Base-by-base conservation (phyloP, 2,113 vertebrate species). In the Neolamprologus caudopunctatus region DNA sequence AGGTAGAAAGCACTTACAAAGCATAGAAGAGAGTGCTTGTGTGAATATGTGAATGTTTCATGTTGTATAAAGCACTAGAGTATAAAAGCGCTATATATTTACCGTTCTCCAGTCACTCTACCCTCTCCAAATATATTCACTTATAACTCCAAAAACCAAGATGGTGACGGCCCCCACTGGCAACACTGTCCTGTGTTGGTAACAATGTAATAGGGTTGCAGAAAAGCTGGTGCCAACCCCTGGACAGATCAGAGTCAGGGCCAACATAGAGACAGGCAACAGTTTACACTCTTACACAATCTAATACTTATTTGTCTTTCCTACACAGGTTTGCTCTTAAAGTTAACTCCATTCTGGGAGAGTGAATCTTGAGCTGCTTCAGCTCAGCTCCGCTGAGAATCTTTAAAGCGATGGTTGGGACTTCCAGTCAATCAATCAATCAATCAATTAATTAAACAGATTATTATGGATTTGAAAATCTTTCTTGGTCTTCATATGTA, bases 61-160 rank as follows among this genome's bases (percentile, higher is more conserved):
- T 55, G 61, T 66, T 66, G 61, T 66, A n/a, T 35, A 35, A 35
- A 66, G 31, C 61, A 1, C 61, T 0, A n/a, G 31, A 37, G 10
- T 2, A 66, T 0, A 66, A 66, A 37, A 37, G 61, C 0, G 4
- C 31, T 35, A 35, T 66, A 35, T 35, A n/a, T 63, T 66, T 66
- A 35, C 3, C 2, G 1, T 75, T 47, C 68, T 75, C 68, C 68
- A 75, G 40, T 47, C 68, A 45, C 21, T 26, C 68, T 24, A 73
- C 68, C 21, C 21, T 73, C 37, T 45, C 9, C 71, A 47, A 47
- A 47, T 47, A 75, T 75, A 47, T 26, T 47, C 24, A 47, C 24
- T 47, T 47, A 10, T 5, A 26, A 0, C 0, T 16, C 42, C 14
- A 28, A 47, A 73, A 9, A 5, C 8, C 3, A 75, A 28, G 40